phyloP scores from a whole-genome alignment of 2,888 invertebrate species.

The Temnothorax rugatulus region DNA sequence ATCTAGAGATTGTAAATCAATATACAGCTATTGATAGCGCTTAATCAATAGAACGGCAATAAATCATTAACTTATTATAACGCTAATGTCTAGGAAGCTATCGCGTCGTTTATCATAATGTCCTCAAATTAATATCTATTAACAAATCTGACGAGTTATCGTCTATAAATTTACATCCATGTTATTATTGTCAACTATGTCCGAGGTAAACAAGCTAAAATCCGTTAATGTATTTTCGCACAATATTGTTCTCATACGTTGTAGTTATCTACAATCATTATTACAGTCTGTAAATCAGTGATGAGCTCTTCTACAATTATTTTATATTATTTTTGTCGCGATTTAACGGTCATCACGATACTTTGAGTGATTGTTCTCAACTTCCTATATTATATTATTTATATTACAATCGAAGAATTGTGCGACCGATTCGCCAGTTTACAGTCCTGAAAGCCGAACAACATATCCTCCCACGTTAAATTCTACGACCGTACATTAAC shows the following conservation, averaged over 20 bases:
- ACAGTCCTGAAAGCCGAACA: slow-evolving; percentile 62
- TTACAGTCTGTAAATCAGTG: background rate
- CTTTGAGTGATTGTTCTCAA: slow-evolving; percentile 41
- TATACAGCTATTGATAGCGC: slow-evolving; percentile 46
- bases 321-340: slow-evolving; percentile 61
- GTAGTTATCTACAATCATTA: background rate
- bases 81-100: slow-evolving; percentile 32
- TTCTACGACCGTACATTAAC: slow-evolving; percentile 55
- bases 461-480: slow-evolving; percentile 62
- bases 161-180: slow-evolving; percentile 6
- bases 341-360: slow-evolving; percentile 65
- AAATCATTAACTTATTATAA: slow-evolving; percentile 66
- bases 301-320: background rate
- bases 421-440: slow-evolving; percentile 60
- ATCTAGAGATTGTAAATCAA: too few relatives aligned
- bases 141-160: slow-evolving; percentile 26
- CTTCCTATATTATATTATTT: slow-evolving; percentile 5
- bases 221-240: background rate
- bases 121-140: slow-evolving; percentile 34
- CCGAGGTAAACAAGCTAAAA: background rate
- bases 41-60: slow-evolving; percentile 50
- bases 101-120: slow-evolving; percentile 27
- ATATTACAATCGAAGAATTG: slow-evolving; percentile 57
- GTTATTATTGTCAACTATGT: background rate
- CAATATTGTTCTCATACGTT: background rate